Evolutionary conservation across 2,797 vertebrate genomes (phyloP).

Genomic region (Cephalopachus bancanus): DNA sequence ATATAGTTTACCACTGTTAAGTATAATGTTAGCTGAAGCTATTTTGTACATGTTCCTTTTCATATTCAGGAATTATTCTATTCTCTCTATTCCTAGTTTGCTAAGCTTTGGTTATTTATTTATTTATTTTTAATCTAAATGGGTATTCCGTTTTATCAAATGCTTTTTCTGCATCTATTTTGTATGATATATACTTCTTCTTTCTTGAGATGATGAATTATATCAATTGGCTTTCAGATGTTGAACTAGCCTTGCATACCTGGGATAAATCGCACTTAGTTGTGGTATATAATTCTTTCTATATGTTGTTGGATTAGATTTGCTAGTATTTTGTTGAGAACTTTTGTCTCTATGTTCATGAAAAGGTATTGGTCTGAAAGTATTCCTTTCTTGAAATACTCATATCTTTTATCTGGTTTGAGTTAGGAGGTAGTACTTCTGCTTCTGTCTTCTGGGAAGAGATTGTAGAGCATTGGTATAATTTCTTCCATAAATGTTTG

Average conservation of each 20-base stretch:
- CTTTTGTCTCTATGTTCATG: background rate
- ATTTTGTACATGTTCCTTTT: background rate
- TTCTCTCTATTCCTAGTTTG: background rate
- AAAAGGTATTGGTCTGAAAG: background rate
- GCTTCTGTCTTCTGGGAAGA: background rate
- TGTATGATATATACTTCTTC: background rate
- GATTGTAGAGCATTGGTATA: background rate
- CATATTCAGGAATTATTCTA: background rate
- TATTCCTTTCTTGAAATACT: background rate
- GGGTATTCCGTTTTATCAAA: background rate
- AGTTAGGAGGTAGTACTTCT: background rate
- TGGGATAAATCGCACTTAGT: background rate
- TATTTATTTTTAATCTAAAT: background rate
- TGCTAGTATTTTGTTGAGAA: background rate
- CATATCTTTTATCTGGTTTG: background rate
- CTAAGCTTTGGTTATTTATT: background rate
- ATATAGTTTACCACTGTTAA: background rate
- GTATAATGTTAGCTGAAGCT: background rate
- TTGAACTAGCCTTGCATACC: background rate
- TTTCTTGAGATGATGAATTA: background rate
- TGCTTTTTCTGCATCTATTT: background rate
- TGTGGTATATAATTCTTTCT: background rate
- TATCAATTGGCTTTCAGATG: background rate
- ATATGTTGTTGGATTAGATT: background rate
- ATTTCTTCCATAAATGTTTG: constrained; percentile 17